These are phyloP conservation scores for Styela clava DNA, from an alignment of 23 tunicate species.

Conservation along the genomic window DNA sequence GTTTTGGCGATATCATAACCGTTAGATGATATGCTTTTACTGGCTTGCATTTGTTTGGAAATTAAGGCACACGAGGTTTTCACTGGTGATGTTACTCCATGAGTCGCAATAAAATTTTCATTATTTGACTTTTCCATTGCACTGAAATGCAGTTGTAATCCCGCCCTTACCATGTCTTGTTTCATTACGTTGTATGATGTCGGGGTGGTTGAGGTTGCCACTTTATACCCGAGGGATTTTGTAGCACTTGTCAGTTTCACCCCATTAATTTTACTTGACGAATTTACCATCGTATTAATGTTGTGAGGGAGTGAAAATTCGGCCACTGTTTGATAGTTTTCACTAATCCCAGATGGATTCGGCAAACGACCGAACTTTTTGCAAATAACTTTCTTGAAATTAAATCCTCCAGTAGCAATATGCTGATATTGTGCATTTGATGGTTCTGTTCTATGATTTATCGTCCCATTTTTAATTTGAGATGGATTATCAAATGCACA, in stretches of 20 bases:
- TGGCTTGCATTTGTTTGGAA: too few relatives aligned
- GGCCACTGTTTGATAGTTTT: neutral
- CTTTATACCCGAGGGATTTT: neutral
- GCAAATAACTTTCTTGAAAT: constrained; percentile 10
- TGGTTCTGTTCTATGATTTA: neutral
- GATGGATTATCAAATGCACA: constrained; percentile 3
- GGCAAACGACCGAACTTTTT: neutral
- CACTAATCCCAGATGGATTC: neutral
- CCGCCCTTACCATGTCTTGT: neutral
- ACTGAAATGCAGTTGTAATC: neutral
- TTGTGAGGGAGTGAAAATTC: neutral
- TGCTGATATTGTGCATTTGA: neutral
- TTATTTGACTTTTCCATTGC: neutral
- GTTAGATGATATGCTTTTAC: too few relatives aligned
- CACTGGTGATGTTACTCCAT: too few relatives aligned
- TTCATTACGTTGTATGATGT: neutral
- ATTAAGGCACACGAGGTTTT: too few relatives aligned
- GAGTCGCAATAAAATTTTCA: too few relatives aligned
- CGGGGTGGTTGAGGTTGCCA: neutral
- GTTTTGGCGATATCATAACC: too few relatives aligned
- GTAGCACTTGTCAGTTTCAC: too few relatives aligned
- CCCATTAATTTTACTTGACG: too few relatives aligned
- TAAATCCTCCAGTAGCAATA: too few relatives aligned
- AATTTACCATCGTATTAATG: neutral
- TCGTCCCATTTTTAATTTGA: neutral